Evolutionary conservation across 2,113 vertebrate genomes (phyloP).

Genomic region (Brachyhypopomus occidentalis): DNA sequence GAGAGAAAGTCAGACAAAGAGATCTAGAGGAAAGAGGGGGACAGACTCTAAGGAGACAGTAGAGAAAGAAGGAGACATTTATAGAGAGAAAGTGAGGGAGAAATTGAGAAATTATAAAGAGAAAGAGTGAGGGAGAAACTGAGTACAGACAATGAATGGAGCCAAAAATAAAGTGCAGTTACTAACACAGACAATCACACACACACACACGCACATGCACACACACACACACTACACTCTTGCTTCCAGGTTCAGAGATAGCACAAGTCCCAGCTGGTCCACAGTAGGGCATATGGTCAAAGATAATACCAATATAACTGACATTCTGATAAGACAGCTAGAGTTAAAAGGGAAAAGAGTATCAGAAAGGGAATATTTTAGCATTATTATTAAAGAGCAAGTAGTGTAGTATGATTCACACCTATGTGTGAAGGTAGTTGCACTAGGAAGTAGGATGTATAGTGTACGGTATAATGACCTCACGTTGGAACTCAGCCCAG

Average conservation of each 20-base stretch:
- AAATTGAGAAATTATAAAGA: background rate
- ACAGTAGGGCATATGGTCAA: background rate
- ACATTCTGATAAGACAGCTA: background rate
- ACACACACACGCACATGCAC: too few relatives aligned
- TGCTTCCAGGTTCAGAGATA: background rate
- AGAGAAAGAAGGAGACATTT: background rate
- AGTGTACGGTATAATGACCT: conserved; percentile 37
- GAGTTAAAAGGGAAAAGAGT: background rate
- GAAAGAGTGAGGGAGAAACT: background rate
- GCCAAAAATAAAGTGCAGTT: background rate
- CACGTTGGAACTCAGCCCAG: conserved; percentile 35
- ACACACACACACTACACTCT: too few relatives aligned
- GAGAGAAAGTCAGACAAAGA: background rate
- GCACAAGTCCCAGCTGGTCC: background rate
- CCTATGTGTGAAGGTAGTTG: conserved; percentile 32
- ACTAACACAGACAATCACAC: too few relatives aligned
- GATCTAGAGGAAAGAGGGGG: background rate
- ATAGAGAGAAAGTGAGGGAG: background rate
- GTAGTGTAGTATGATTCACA: too few relatives aligned
- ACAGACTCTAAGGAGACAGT: background rate
- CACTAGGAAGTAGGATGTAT: conserved; percentile 24
- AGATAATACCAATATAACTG: conserved; percentile 11
- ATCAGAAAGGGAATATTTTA: background rate
- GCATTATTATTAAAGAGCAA: background rate
- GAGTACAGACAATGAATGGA: background rate